Conservation (phyloP, 2,797 vertebrate species). For the Aphelocoma californica region DNA sequence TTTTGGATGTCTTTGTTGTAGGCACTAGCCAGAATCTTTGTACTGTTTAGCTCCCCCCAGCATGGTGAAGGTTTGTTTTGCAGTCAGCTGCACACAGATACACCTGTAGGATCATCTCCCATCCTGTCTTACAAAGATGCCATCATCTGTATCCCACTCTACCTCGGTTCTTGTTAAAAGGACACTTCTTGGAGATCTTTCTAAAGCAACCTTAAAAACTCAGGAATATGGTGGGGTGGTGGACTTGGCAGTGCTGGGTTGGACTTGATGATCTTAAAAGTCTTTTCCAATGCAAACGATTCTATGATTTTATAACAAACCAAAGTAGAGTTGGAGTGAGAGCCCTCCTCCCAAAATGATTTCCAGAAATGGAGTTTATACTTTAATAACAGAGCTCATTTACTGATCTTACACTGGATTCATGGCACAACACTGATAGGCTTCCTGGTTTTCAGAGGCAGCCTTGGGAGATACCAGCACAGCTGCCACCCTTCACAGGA, state of each 20-base stretch:
- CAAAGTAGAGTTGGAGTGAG: not conserved
- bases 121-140: not conserved
- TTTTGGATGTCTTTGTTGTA: slow-evolving; percentile 44
- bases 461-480: not conserved
- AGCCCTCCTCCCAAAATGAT: not conserved
- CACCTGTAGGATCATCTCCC: not conserved
- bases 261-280: not conserved
- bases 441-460: not conserved
- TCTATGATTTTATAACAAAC: not conserved
- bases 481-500: not conserved
- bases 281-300: not conserved
- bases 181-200: not conserved
- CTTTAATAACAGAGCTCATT: not conserved
- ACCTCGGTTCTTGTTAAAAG: not conserved
- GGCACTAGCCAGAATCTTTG: not conserved
- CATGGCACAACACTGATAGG: not conserved
- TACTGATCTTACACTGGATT: not conserved
- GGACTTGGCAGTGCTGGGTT: not conserved
- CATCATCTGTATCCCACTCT: not conserved
- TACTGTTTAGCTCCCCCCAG: not conserved
- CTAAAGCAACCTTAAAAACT: not conserved
- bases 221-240: not conserved
- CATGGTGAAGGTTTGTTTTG: not conserved
- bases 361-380: not conserved
- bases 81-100: not conserved